These are phyloP conservation scores for Poicephalus meyeri DNA, from an alignment of 2,113 vertebrate genomes.

Conservation along the genomic window DNA sequence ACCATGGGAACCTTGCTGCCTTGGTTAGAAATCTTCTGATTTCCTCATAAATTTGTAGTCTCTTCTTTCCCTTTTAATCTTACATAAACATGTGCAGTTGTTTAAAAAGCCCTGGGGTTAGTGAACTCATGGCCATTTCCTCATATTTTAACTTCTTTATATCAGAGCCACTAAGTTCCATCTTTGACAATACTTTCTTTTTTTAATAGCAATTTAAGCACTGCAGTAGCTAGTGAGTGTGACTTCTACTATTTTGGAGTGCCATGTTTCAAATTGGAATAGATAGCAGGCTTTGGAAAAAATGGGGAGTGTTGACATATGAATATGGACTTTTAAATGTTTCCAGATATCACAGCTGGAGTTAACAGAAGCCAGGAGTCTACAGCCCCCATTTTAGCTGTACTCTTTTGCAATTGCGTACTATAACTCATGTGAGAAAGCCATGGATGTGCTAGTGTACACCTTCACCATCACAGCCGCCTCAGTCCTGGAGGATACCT, in stretches of 20 bases:
- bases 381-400: background rate
- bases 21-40: background rate
- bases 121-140: background rate
- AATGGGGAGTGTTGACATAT: background rate
- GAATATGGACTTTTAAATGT: background rate
- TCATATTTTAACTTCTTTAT: background rate
- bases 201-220: background rate
- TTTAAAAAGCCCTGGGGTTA: background rate
- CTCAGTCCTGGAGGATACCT: background rate
- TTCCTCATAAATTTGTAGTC: background rate
- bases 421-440: background rate
- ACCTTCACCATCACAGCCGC: background rate
- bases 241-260: background rate
- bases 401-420: background rate
- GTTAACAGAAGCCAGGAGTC: background rate
- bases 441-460: rapidly evolving
- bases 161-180: background rate
- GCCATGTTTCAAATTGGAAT: background rate
- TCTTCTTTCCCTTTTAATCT: background rate
- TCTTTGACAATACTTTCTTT: background rate
- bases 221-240: background rate
- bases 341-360: background rate
- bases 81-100: rapidly evolving
- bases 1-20: background rate
- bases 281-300: background rate